These are phyloP conservation scores for Cinara cedri DNA, from an alignment of 2,888 invertebrate genomes.

Conservation along the genomic window DNA sequence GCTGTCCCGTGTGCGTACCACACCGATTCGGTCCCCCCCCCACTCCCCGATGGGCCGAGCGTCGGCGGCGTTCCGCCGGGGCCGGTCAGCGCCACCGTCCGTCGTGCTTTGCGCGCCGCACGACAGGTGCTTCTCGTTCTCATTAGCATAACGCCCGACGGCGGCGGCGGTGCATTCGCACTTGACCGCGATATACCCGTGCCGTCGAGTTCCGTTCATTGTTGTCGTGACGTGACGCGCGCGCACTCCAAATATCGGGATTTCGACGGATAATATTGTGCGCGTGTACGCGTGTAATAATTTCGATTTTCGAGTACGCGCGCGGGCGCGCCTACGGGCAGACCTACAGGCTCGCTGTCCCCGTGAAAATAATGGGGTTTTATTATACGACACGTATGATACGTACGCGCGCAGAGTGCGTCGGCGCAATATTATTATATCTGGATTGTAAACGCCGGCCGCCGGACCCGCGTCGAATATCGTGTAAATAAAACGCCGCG, in stretches of 20 bases:
- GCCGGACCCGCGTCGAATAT: not conserved
- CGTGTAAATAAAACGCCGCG: constrained; percentile 12
- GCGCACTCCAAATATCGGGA: constrained; percentile 29
- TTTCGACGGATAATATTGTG: constrained; percentile 32
- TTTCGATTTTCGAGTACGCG: too few species aligned
- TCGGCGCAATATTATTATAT: not conserved
- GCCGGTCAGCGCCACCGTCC: constrained; percentile 3
- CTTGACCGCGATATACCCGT: constrained; percentile 53
- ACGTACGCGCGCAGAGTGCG: too few species aligned
- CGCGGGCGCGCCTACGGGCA: too few species aligned
- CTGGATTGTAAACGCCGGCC: not conserved
- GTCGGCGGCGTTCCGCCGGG: not conserved
- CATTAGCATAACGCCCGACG: constrained; percentile 29
- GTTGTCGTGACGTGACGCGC: constrained; percentile 30
- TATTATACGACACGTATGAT: too few species aligned
- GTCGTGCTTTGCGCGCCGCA: not conserved
- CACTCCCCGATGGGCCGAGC: not conserved
- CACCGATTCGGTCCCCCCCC: too few species aligned
- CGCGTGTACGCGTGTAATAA: too few species aligned
- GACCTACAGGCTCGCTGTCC: too few species aligned
- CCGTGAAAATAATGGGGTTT: too few species aligned
- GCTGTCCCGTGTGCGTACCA: not conserved
- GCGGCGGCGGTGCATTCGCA: constrained; percentile 6
- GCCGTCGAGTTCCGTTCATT: constrained; percentile 38
- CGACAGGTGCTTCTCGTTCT: constrained; percentile 39